A percentile compares a stretch with the other conserved stretches of the same genome.
phyloP scores from a whole-genome alignment of 2,888 invertebrate genomes.

The Thera obeliscata region DNA sequence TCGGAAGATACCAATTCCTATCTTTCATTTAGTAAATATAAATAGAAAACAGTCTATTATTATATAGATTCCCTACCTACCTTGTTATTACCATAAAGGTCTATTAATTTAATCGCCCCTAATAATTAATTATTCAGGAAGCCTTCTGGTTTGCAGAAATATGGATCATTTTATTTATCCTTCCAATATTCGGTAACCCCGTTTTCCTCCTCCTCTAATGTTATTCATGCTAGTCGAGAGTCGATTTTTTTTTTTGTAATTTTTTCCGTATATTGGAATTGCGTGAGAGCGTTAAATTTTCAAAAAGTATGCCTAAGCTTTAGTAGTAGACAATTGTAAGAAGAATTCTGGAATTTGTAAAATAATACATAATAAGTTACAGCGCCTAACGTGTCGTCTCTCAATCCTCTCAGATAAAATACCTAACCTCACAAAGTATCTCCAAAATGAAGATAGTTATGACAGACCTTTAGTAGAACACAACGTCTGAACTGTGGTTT shows the following conservation, averaged over 20 bases:
- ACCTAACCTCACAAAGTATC: too few species aligned
- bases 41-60: background rate
- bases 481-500: too few species aligned
- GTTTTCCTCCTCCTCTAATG: background rate
- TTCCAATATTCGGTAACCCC: background rate
- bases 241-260: background rate
- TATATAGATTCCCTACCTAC: background rate
- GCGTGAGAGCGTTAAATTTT: too few species aligned
- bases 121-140: slow-evolving; percentile 75
- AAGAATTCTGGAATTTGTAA: too few species aligned
- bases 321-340: too few species aligned
- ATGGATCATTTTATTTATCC: slow-evolving; percentile 12
- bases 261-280: too few species aligned
- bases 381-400: too few species aligned
- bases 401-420: too few species aligned
- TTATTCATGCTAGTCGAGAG: background rate
- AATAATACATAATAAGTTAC: too few species aligned
- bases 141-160: slow-evolving; percentile 41
- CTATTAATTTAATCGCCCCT: slow-evolving; percentile 62
- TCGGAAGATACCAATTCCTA: background rate
- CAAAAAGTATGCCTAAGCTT: too few species aligned
- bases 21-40: background rate
- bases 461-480: too few species aligned
- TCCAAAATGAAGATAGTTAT: too few species aligned
- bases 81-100: slow-evolving; percentile 36